Evolutionary conservation across 2,797 vertebrate species (phyloP).

Genomic region (Sebastes variabilis): DNA sequence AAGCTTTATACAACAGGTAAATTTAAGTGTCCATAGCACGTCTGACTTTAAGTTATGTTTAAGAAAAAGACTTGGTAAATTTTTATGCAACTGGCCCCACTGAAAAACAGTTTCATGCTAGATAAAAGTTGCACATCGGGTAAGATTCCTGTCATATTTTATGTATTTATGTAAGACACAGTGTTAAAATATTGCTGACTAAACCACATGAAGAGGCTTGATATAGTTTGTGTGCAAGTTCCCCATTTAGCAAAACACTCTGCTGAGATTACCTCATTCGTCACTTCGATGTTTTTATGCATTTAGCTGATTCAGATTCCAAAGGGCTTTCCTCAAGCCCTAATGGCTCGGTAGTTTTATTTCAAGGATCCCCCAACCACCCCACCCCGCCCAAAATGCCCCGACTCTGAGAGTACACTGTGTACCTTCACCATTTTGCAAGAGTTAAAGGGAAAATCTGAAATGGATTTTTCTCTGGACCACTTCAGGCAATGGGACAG

Average conservation of each 20-base stretch:
- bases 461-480: slow-evolving; percentile 69
- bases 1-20: no score
- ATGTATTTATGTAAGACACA: not conserved
- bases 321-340: slow-evolving; percentile 42
- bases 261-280: not conserved
- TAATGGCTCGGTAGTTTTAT: slow-evolving; percentile 13
- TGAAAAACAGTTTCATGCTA: slow-evolving; percentile 5
- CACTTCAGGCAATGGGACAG: slow-evolving; percentile 26
- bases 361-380: slow-evolving; percentile 37
- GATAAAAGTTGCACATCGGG: not conserved
- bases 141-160: not conserved
- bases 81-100: no score
- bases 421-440: slow-evolving; percentile 72
- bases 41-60: no score
- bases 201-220: not conserved
- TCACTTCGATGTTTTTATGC: not conserved
- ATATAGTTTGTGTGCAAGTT: not conserved
- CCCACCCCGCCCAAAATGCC: slow-evolving; percentile 50
- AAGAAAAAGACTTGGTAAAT: no score
- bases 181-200: not conserved
- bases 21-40: no score
- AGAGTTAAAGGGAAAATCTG: slow-evolving; percentile 75
- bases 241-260: not conserved
- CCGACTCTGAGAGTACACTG: slow-evolving; percentile 68
- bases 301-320: slow-evolving; percentile 22